Base-by-base conservation (phyloP, 2,797 vertebrate genomes). In the Dendrocincla tyrannina region DNA sequence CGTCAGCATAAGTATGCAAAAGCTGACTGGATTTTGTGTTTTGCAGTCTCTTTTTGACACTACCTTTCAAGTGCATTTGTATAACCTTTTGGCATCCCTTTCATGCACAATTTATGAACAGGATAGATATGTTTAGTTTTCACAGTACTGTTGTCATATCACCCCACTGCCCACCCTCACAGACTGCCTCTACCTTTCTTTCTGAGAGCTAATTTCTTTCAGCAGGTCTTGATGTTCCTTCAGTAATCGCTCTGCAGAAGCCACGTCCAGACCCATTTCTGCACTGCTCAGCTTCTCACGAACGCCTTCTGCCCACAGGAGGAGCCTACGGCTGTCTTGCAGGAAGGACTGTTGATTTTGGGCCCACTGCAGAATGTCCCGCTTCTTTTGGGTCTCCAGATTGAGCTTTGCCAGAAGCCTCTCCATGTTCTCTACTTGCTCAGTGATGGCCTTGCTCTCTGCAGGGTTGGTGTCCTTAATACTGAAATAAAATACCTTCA, bases 371-470 rank as follows among this genome's bases (percentile, higher is more conserved):
- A 98, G 96, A 73, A 70, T 62, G n/a, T 35, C 82, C n/a, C 32
- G 66, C 68, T 96, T 97, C 41, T 93, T 97, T 14, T 94, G 92
- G 11, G 97, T 98, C 85, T 96, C 98, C 30, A 32, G n/a, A 80
- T 97, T 98, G 16, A 98, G 97, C 80, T 96, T 96, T 85, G 50
- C 69, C 91, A 99, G 97, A 79, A 99, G 98, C 11, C 85, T 88
- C 89, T 99, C 98, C 96, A 99, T 98, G n/a, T 46, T 94, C n/a
- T 91, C 94, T 30, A 99, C 98, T 75, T 99, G 98, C 87, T 98
- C 96, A 72, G 96, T 96, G 84, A 99, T 98, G 81, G 97, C 96
- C 1, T 60, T 97, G 55, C 98, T 98, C 89, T 99, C 98, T 28
- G 97, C 69, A 9, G 98, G 98, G 79, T 98, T 99, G 72, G 98